Percentiles rank a stretch among this genome's conserved stretches.
Conservation (phyloP, 1,140 invertebrate genomes). For the Triops cancriformis region DNA sequence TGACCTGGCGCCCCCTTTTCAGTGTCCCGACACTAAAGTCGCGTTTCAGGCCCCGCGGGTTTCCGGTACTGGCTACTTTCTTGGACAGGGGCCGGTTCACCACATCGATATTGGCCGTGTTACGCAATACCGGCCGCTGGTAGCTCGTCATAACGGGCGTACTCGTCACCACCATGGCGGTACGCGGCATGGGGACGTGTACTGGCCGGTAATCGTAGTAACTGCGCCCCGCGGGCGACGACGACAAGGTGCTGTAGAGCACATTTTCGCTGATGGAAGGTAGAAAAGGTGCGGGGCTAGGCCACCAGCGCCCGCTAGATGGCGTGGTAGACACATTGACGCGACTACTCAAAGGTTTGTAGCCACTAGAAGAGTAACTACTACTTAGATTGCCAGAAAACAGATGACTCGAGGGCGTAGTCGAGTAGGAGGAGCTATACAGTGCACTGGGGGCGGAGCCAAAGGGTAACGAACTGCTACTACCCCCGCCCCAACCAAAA, state of each 20-base stretch:
- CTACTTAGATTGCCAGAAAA: background rate
- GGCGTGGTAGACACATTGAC: background rate
- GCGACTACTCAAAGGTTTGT: background rate
- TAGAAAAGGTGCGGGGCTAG: background rate
- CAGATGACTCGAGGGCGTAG: background rate
- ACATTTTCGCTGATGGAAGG: background rate
- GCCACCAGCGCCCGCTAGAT: background rate
- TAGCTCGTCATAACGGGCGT: background rate
- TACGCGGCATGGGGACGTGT: background rate
- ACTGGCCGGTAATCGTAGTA: background rate
- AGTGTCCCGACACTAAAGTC: slow-evolving; percentile 42
- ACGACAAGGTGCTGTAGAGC: background rate
- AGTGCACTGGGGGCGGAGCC: background rate
- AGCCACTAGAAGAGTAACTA: background rate
- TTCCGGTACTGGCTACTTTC: background rate
- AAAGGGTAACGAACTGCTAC: background rate
- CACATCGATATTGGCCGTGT: slow-evolving; percentile 26
- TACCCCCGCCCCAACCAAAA: background rate
- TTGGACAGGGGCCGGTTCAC: slow-evolving; percentile 23
- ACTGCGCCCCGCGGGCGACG: background rate
- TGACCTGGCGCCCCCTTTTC: slow-evolving; percentile 56
- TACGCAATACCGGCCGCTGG: slow-evolving; percentile 13
- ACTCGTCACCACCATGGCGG: background rate
- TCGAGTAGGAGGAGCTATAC: background rate
- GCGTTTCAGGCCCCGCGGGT: background rate